A percentile compares a stretch with the other conserved stretches of the same genome.
These are phyloP conservation scores for Ormyrus thymus DNA, from an alignment of 2,888 invertebrate species.

Conservation along the genomic window DNA sequence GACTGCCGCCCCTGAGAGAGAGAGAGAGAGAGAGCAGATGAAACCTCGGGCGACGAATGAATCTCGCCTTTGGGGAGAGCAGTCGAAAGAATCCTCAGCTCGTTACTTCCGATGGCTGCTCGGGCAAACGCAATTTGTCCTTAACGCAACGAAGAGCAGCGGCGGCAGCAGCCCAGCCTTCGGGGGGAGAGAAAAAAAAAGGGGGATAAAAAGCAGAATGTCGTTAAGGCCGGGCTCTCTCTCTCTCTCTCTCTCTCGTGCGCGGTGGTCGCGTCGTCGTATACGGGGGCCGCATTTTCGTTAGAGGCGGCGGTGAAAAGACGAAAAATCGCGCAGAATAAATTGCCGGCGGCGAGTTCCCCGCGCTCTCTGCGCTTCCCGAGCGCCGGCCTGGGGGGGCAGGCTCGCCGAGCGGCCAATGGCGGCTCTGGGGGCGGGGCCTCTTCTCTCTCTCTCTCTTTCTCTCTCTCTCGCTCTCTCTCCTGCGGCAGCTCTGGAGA, in stretches of 20 bases:
- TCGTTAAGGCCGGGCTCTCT: slow-evolving; percentile 30
- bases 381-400: slow-evolving; percentile 1
- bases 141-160: slow-evolving; percentile 22
- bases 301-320: slow-evolving; percentile 59
- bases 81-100: slow-evolving; percentile 29
- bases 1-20: neutral
- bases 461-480: neutral
- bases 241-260: too few relatives aligned
- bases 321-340: slow-evolving; percentile 64
- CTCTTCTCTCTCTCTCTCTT: neutral
- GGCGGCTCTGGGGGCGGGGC: slow-evolving; percentile 3
- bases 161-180: neutral
- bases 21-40: neutral
- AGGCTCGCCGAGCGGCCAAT: slow-evolving; percentile 20
- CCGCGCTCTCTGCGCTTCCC: slow-evolving; percentile 39
- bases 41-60: neutral
- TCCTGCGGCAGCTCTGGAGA: neutral
- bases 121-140: slow-evolving; percentile 45
- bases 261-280: too few relatives aligned
- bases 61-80: too few relatives aligned
- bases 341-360: slow-evolving; percentile 60
- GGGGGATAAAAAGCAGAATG: slow-evolving; percentile 32
- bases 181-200: slow-evolving; percentile 27
- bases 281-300: too few relatives aligned
- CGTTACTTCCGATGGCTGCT: slow-evolving; percentile 31